Evolutionary conservation across 2,113 vertebrate species (phyloP).

Genomic region (Silurus glanis): DNA sequence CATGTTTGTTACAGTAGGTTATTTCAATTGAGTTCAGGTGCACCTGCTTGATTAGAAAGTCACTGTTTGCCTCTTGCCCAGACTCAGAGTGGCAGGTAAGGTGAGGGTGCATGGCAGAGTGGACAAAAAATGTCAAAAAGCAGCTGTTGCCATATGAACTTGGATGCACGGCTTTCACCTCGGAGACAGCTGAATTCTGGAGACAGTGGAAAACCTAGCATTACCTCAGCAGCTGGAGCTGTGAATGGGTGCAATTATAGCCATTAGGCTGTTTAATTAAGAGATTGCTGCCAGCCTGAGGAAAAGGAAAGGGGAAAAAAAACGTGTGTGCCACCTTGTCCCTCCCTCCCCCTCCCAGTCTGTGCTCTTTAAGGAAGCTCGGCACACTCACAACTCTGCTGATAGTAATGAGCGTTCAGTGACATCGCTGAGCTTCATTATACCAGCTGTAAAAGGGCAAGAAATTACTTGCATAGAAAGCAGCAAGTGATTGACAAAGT

Average conservation of each 20-base stretch:
- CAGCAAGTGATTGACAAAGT: background rate
- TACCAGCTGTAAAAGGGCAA: background rate
- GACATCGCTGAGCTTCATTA: background rate
- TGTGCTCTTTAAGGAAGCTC: background rate
- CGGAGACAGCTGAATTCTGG: constrained; percentile 55
- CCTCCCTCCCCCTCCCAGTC: background rate
- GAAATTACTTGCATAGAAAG: background rate
- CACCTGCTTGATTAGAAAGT: constrained; percentile 51
- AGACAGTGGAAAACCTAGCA: constrained; percentile 46
- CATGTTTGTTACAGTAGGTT: background rate
- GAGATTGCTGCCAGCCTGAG: constrained; percentile 56
- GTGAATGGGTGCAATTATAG: constrained; percentile 57
- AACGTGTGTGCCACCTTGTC: background rate
- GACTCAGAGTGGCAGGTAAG: constrained; percentile 30
- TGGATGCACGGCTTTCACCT: constrained; percentile 50
- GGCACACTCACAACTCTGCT: background rate
- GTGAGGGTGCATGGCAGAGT: constrained; percentile 44
- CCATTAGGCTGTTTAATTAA: constrained; percentile 63
- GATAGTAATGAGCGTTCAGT: constrained; percentile 2
- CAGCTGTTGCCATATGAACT: constrained; percentile 56
- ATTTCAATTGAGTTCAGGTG: constrained; percentile 39
- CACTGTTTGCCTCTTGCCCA: background rate
- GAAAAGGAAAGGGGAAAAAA: constrained; percentile 15
- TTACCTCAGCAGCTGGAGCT: constrained; percentile 55
- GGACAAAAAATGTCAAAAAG: constrained; percentile 43